These are phyloP conservation scores for Rhogogaster chlorosoma DNA, from an alignment of 2,888 invertebrate genomes.

Conservation along the genomic window DNA sequence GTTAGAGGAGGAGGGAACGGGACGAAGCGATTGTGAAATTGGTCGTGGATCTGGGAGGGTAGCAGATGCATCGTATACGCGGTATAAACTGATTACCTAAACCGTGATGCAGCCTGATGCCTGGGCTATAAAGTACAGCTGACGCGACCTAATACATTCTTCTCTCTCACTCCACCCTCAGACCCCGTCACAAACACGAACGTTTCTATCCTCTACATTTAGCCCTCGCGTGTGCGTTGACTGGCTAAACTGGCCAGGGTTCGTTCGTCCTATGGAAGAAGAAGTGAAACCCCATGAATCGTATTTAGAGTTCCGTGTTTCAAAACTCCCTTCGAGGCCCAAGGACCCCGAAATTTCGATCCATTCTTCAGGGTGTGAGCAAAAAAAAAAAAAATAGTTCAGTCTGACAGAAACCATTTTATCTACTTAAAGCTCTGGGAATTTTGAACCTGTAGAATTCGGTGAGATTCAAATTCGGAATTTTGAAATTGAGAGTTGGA, in stretches of 20 bases:
- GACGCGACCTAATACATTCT: slow-evolving; percentile 71
- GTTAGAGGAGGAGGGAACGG: neutral
- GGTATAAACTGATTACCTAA: slow-evolving; percentile 69
- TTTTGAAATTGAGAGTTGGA: too few relatives aligned
- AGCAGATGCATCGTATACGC: slow-evolving; percentile 67
- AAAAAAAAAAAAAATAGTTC: too few relatives aligned
- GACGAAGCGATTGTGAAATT: slow-evolving; percentile 46
- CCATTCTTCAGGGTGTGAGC: too few relatives aligned
- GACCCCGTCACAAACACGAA: slow-evolving; percentile 42
- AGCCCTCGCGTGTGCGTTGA: slow-evolving; percentile 11
- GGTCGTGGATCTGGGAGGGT: slow-evolving; percentile 55
- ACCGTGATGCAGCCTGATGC: slow-evolving; percentile 68
- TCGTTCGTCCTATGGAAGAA: neutral
- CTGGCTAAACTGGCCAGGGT: neutral
- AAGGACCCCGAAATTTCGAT: too few relatives aligned
- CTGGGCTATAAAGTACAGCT: slow-evolving; percentile 74
- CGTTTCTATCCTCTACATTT: slow-evolving; percentile 27
- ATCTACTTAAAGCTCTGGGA: too few relatives aligned
- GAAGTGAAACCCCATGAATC: neutral
- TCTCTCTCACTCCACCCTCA: slow-evolving; percentile 58
- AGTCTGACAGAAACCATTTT: too few relatives aligned
- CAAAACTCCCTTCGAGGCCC: too few relatives aligned
- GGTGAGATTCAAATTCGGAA: too few relatives aligned
- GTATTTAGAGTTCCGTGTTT: neutral
- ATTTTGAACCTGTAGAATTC: too few relatives aligned